Evolutionary conservation across 1,140 invertebrate species (phyloP).

Genomic region (Lordiphosa stackelbergi): DNA sequence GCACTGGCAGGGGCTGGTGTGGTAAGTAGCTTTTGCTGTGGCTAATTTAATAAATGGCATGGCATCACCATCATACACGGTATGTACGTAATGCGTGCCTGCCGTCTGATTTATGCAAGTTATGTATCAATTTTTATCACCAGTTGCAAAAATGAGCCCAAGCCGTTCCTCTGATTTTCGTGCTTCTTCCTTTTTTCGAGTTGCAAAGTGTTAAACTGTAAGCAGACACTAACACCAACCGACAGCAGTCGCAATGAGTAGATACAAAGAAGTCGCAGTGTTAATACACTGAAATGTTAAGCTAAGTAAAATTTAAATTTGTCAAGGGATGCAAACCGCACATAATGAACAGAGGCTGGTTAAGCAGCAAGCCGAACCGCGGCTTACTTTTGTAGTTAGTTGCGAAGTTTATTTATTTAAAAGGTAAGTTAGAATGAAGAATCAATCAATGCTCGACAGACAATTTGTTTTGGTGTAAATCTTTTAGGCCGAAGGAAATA

Average conservation of each 20-base stretch:
- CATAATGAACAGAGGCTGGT: too few species aligned
- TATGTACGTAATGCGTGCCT: slow-evolving; percentile 60
- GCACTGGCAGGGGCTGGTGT: slow-evolving; percentile 1
- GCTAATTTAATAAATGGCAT: slow-evolving; percentile 72
- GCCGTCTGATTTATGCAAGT: slow-evolving; percentile 69
- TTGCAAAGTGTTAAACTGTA: slow-evolving; percentile 70
- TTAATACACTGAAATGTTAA: slow-evolving; percentile 4
- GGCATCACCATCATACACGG: slow-evolving; percentile 16
- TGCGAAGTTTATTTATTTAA: too few species aligned
- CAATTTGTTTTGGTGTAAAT: too few species aligned
- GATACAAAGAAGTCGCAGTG: background rate
- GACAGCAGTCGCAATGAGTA: slow-evolving; percentile 12
- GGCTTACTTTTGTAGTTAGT: too few species aligned
- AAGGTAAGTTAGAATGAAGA: too few species aligned
- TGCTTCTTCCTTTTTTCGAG: slow-evolving; percentile 5
- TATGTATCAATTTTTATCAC: slow-evolving; percentile 76
- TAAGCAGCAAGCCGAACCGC: too few species aligned
- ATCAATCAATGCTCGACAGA: too few species aligned
- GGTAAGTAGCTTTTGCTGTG: slow-evolving; percentile 53
- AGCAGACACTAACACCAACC: slow-evolving; percentile 49
- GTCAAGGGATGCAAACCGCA: too few species aligned
- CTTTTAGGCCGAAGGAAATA: too few species aligned
- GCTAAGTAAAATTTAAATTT: too few species aligned
- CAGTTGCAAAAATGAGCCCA: slow-evolving; percentile 63
- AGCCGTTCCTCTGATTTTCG: background rate